A percentile compares a stretch with the other conserved stretches of the same genome.
phyloP scores from a whole-genome alignment of 2,888 invertebrate genomes.

The Ctena decussata region DNA sequence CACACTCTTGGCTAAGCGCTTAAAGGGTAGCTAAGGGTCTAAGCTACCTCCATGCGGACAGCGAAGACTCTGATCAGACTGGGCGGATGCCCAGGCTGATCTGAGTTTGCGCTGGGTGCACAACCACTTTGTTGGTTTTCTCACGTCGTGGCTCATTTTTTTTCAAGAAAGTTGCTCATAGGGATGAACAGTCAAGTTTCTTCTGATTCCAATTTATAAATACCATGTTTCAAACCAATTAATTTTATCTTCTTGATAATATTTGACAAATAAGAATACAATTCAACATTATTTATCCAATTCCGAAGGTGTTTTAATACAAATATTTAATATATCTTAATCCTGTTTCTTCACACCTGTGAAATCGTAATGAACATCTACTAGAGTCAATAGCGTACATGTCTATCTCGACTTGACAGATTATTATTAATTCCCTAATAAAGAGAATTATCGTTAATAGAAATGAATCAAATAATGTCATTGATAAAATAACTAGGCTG shows the following conservation, averaged over 20 bases:
- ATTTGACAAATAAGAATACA: background rate
- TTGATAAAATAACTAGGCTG: background rate
- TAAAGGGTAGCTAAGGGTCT: too few species aligned
- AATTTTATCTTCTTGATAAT: background rate
- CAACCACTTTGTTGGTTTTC: too few species aligned
- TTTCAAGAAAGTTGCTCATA: too few species aligned
- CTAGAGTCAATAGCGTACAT: constrained; percentile 32
- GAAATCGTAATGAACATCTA: background rate
- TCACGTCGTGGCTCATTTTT: too few species aligned
- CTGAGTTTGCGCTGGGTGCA: too few species aligned
- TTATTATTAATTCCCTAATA: constrained; percentile 58
- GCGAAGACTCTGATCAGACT: too few species aligned
- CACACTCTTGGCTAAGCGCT: too few species aligned
- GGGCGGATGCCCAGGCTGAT: too few species aligned
- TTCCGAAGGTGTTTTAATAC: background rate
- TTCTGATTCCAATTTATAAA: too few species aligned
- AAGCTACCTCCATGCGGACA: too few species aligned
- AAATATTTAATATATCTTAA: constrained; percentile 19
- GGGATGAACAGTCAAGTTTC: too few species aligned
- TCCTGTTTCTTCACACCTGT: constrained; percentile 10
- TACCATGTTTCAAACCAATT: background rate
- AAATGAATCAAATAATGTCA: background rate
- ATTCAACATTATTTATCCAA: constrained; percentile 9
- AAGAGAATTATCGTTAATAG: background rate
- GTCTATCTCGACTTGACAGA: constrained; percentile 51